These are phyloP conservation scores for Cataglyphis rosenhaueri DNA, from an alignment of 2,888 invertebrate species.

Conservation along the genomic window DNA sequence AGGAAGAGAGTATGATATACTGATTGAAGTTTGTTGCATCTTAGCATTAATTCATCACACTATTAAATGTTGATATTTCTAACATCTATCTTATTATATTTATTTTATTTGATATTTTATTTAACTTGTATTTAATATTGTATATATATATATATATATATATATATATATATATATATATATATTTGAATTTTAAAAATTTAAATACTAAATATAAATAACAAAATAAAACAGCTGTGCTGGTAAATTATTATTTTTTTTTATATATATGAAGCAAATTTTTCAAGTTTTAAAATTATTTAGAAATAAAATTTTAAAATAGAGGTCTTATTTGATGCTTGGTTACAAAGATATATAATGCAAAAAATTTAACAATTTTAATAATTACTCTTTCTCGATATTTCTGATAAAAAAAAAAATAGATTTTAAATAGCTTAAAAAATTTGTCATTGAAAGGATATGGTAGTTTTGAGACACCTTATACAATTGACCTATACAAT, in stretches of 20 bases:
- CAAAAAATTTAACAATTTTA: neutral
- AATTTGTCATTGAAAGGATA: neutral
- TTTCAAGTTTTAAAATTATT: neutral
- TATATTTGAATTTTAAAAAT: too few relatives aligned
- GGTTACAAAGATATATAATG: neutral
- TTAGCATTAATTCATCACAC: constrained; percentile 6
- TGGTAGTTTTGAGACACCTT: neutral
- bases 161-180: neutral
- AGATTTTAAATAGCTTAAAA: neutral
- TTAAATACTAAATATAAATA: too few relatives aligned
- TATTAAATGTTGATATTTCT: neutral
- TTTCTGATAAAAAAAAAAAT: neutral
- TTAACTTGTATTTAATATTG: neutral
- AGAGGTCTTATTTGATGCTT: neutral
- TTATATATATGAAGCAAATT: neutral
- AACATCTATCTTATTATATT: neutral
- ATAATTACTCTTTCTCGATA: neutral
- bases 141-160: neutral
- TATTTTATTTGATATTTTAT: neutral
- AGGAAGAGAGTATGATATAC: constrained; percentile 2
- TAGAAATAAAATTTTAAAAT: neutral
- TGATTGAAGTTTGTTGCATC: constrained; percentile 23
- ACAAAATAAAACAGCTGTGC: neutral
- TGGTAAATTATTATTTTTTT: neutral
- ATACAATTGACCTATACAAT: neutral